Evolutionary conservation across 2,797 vertebrate species (phyloP), one percentile per base, ranked within the genome.

Genomic region (Phoebastria nigripes): DNA sequence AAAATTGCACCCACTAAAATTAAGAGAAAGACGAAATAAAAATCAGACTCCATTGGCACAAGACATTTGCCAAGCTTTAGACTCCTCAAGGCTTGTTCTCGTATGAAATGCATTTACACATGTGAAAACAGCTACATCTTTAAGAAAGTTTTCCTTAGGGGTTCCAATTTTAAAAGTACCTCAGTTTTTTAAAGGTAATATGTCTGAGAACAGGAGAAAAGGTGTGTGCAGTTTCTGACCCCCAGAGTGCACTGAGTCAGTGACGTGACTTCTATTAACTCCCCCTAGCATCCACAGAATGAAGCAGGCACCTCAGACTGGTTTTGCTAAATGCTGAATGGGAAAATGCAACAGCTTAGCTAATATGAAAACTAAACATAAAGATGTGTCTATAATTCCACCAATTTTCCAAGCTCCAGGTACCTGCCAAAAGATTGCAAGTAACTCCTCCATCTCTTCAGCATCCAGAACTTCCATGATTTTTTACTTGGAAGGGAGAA

Each of bases 231-330:
- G 5, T 17, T 61, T 84, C 33, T 72, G 49, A 59, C 1, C 3
- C 17, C 20, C 15, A 47, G 11, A 47, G 31, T 12, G 8, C 8
- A 73, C 11, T 28, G 9, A 78, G 11, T 25, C 63, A 46, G 20
- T 72, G 24, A 52, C 0, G 1, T 29, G 8, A 52, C 12, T 2
- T 81, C 20, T 70, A 0, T 39, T 44, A 58, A n/a, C 3, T 20
- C 12, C 6, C 11, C 3, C 12, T 28, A 26, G 5, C 39, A 86
- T 19, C 5, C 31, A 56, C 12, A 47, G 41, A 84, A 84, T 11
- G 17, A 76, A 12, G 16, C 14, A 76, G 41, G 3, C 35, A 39
- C 16, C 11, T 47, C 39, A 46, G 17, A 15, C 3, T n/a, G 12
- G 1, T 63, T 85, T 79, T 7, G 9, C 18, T 69, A 11, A 2